Base-by-base conservation (phyloP, 64 coral and sea anemone species). In the Porites australiensis region DNA sequence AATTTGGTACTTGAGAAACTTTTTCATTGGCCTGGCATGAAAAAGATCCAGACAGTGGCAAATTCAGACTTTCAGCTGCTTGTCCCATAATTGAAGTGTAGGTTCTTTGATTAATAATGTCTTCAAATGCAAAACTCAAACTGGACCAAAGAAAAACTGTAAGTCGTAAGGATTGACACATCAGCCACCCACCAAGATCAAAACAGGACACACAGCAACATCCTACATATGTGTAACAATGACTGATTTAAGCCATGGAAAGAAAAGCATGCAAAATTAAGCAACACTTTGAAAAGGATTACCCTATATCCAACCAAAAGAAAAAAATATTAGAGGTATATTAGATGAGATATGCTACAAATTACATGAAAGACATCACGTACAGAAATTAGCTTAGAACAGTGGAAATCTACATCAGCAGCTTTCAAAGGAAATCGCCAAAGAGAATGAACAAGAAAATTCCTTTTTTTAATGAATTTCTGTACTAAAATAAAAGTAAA, bases 31-130 rank as follows among this genome's bases (percentile, higher is more conserved):
- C 61, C 22, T 50, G 19, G 16, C 22, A 18, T 13, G 61, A 83
- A 64, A 8, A 16, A 66, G 0, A 67, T 83, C 45, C 50, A 16
- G 49, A 6, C 13, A 76, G 73, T 50, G 47, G 12, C 73, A 76
- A 50, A 76, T 76, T 76, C 73, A 50, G 15, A 50, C 3, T 82
- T 83, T 83, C 81, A 83, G 13, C 81, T 83, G 81, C 46, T 67
- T 63, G 44, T 13, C 8, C 44, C 44, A 66, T 20, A 83, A 83
- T 67, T 21, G 55, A 83, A 68, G 16, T 76, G 73, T 76, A 50
- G 47, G 44, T 76, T 5, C 11, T 46, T 13, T 46, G 71, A 74
- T 74, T 13, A 74, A 74, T 74, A 57, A 57, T 74, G 46, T 51
- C 46, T 76, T 49, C 5, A 18, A 76, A 50, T 51, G 13, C 47